Base-by-base conservation (phyloP, 30 jellyfish, hydroid and myxozoan species). In the Pseudorhiza aurosa region DNA sequence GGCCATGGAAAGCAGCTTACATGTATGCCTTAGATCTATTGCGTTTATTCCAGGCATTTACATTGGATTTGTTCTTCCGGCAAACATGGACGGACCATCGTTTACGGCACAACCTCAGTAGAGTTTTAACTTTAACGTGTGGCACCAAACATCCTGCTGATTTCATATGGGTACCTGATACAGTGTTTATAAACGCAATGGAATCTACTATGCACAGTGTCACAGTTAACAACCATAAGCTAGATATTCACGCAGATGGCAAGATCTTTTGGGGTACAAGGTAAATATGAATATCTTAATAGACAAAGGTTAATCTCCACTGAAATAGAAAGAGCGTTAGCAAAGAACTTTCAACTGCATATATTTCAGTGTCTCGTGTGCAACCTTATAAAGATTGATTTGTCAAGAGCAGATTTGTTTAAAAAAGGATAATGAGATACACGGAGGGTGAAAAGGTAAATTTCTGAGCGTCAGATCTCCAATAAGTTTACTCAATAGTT, bases 71-170 rank as follows among this genome's bases (percentile, higher is more conserved):
- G 95, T 85, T 85, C 32, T 85, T 85, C 51, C 85, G 95, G 15
- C 95, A 85, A 85, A 85, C 89, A 2, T 85, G 95, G 95, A 40
- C 14, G 17, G 95, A 85, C 36, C 85, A 63, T 57, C 88, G 95
- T 11, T 46, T 85, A 22, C 70, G 46, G 5, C 95, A 85, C 68
- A 85, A 85, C 44, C 83, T 85, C 22, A 4, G 85, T 19, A 30
- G 84, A 46, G 68, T 51, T 15, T 11, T 85, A 64, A 85, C 86
- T 6, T 53, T 85, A 8, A 85, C 95, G 8, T 75, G 63, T 18
- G 95, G 95, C n/a, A 85, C 95, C 28, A 85, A 74, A 46, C 95
- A 85, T 28, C 95, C 95, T 2, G 95, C 95, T 12, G 95, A 85
- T 74, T 58, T 72, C 85, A 72, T 85, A 22, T 85, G 95, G 95